Percentiles rank a stretch among this genome's conserved stretches.
Evolutionary conservation across 2,888 invertebrate species (phyloP).

Genomic region (Gari tellinella): DNA sequence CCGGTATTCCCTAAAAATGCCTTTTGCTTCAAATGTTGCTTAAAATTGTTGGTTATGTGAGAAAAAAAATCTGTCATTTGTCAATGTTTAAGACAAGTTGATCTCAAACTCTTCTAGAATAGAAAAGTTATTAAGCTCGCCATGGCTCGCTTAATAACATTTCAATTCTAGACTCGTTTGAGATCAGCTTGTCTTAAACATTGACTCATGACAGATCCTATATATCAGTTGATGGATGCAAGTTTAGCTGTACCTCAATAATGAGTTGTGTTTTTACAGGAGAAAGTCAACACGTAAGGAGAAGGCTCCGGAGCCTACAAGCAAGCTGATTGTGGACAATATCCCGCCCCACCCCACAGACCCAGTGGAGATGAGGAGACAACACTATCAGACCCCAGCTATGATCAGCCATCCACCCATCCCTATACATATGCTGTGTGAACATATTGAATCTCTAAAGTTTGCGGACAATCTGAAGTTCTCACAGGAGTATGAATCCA

Average conservation of each 20-base stretch:
- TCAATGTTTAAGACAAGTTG: too few species aligned
- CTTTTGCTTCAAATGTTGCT: too few species aligned
- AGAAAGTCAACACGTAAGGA: constrained; percentile 78
- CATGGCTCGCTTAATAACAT: too few species aligned
- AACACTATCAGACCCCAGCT: constrained; percentile 97
- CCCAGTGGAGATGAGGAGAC: constrained; percentile 97
- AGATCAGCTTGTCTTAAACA: background rate
- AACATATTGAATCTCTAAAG: constrained; percentile 98
- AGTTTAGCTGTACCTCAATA: too few species aligned
- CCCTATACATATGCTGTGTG: constrained; percentile 95
- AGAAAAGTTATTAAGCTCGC: too few species aligned
- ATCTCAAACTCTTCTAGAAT: too few species aligned
- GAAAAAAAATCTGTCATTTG: too few species aligned
- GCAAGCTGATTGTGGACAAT: constrained; percentile 78
- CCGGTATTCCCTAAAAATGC: too few species aligned
- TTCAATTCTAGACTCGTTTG: too few species aligned
- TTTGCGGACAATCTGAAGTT: constrained; percentile 98
- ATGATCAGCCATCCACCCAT: constrained; percentile 94
- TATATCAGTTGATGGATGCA: background rate
- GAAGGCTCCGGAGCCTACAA: constrained; percentile 89
- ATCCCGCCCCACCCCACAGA: constrained; percentile 91
- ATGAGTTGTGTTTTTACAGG: constrained; percentile 52
- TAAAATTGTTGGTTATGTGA: too few species aligned
- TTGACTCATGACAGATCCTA: background rate
- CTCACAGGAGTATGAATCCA: constrained; percentile 98